Percentiles rank a stretch among this genome's conserved stretches.
phyloP scores from a whole-genome alignment of 2,113 vertebrate genomes.

The Gallinago paraguaiae region DNA sequence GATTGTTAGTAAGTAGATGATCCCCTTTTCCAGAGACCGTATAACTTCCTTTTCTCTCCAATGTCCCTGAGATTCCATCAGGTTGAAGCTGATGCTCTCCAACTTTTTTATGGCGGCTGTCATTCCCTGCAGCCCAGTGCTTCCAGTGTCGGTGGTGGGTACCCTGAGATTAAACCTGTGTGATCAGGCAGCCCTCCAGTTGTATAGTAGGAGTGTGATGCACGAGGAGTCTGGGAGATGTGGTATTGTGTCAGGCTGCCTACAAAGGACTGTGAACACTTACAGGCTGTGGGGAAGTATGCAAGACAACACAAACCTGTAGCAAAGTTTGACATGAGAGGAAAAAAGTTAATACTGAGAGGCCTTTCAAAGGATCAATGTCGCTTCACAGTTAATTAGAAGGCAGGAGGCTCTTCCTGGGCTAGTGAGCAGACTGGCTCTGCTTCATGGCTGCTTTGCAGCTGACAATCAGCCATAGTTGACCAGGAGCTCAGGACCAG shows the following conservation, averaged over 20 bases:
- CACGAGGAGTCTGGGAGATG: accelerated
- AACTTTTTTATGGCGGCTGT: neutral
- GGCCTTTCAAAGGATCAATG: neutral
- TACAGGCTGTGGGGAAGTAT: neutral
- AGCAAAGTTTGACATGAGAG: neutral
- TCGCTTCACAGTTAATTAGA: neutral
- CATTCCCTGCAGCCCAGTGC: neutral
- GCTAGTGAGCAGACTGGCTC: neutral
- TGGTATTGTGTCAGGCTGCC: neutral
- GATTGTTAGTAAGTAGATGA: too few species aligned
- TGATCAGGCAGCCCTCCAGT: neutral
- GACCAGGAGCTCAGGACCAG: neutral
- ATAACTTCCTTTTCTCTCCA: too few species aligned
- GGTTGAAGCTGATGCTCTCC: neutral
- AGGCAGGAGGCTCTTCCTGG: neutral
- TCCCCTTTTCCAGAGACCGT: too few species aligned
- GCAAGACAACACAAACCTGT: neutral
- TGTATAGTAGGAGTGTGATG: neutral
- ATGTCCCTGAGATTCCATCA: neutral
- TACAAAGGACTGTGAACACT: accelerated
- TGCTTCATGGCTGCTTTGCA: neutral
- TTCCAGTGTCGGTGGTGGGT: neutral
- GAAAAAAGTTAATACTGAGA: accelerated
- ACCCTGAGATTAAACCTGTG: neutral
- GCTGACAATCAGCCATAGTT: neutral